A percentile compares a stretch with the other conserved stretches of the same genome.
phyloP scores from a whole-genome alignment of 2,113 vertebrate species.

The Malurus melanocephalus region DNA sequence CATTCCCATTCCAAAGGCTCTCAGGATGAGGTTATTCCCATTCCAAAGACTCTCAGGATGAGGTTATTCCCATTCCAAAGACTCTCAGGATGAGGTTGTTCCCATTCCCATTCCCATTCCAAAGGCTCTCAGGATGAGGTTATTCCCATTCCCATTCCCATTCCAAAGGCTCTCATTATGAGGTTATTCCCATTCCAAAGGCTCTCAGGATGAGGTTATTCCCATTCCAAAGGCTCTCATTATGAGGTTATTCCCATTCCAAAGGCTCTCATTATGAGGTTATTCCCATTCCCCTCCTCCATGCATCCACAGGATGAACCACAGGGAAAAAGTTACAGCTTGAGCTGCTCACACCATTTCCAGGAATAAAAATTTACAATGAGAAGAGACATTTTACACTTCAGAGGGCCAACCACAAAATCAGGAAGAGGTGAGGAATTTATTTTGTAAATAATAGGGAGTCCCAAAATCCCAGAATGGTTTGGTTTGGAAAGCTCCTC shows the following conservation, averaged over 20 bases:
- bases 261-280: no score
- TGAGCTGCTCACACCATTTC: rapidly evolving
- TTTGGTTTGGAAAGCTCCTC: background rate
- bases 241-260: background rate
- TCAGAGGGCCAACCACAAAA: background rate
- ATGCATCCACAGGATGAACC: background rate
- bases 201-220: no score
- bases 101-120: no score
- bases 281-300: background rate
- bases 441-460: background rate
- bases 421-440: background rate
- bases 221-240: background rate
- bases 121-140: background rate
- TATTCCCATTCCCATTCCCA: background rate
- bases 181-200: no score
- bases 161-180: no score
- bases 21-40: no score
- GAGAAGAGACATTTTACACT: rapidly evolving
- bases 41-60: no score
- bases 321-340: background rate
- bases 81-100: no score
- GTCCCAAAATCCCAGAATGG: no score
- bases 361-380: background rate
- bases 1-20: no score
- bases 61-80: no score